These are phyloP conservation scores for Dastarcus helophoroides DNA, from an alignment of 2,888 invertebrate genomes.

Conservation along the genomic window DNA sequence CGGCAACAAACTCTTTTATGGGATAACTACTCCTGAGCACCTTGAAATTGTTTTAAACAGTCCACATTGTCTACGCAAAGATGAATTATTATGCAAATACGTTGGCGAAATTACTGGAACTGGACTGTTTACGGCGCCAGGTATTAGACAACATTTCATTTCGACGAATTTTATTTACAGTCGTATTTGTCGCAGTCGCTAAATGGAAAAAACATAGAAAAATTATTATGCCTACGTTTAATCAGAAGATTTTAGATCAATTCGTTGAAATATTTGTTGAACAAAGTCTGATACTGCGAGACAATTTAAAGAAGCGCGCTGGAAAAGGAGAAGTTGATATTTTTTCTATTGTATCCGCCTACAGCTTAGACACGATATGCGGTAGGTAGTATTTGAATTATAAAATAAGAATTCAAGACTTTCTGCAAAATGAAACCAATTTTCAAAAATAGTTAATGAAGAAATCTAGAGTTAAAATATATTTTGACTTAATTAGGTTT, in stretches of 20 bases:
- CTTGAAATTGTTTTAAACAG: constrained; percentile 15
- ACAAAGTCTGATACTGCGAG: constrained; percentile 41
- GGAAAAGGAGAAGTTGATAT: constrained; percentile 40
- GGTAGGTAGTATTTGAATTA: constrained; percentile 37
- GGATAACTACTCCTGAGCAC: constrained; percentile 12
- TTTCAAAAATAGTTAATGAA: no score
- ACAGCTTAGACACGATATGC: constrained; percentile 51
- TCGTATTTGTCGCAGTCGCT: constrained; percentile 33
- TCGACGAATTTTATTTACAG: background rate
- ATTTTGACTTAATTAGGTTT: no score
- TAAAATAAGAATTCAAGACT: no score
- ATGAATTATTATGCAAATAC: constrained; percentile 13
- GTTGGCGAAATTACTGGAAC: constrained; percentile 11
- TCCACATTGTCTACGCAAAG: constrained; percentile 15
- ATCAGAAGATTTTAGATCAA: constrained; percentile 48
- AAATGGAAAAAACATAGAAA: constrained; percentile 50
- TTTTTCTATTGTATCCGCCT: constrained; percentile 42
- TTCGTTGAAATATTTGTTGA: constrained; percentile 50
- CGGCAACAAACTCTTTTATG: constrained; percentile 11
- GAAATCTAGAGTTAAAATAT: no score
- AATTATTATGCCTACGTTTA: constrained; percentile 50
- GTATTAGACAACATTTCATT: constrained; percentile 8
- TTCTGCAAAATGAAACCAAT: no score
- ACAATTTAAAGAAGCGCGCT: constrained; percentile 34
- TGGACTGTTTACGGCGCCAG: constrained; percentile 17